Base-by-base conservation (phyloP, 2,113 vertebrate species). In the Cyanistes caeruleus region DNA sequence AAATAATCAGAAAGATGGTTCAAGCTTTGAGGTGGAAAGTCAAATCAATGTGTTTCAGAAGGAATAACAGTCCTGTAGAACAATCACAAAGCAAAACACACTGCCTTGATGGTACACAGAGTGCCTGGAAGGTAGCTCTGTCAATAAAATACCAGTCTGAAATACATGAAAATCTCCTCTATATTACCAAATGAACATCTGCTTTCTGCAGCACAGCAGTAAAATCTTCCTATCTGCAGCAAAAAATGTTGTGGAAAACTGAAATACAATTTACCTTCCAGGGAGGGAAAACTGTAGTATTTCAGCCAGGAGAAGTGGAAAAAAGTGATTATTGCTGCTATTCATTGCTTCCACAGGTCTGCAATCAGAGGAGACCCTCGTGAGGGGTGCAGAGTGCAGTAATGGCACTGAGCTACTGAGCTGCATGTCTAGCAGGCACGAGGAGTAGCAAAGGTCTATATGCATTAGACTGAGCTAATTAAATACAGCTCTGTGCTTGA, bases 401-500 rank as follows among this genome's bases (percentile, higher is more conserved):
- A 37, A n/a, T 0, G 0, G 41, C 69, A 33, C 52, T 6, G 24
- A 55, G 43, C 15, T 58, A 48, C 39, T 25, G 55, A 63, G 46
- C 46, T 28, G 15, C 1, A 1, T 2, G 64, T 21, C 84, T 60
- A 84, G 52, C 16, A 64, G 84, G 53, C 51, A 78, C 0, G 0
- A 87, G 37, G n/a, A 48, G 44, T 78, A 73, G 76, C 76, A 90
- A 93, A 95, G 73, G 67, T 84, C 79, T 81, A 68, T 43, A 59
- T 72, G 76, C 79, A 84, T 96, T 84, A 96, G 75, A 52, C 1
- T 90, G 88, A 95, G 74, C 82, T 96, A 60, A 94, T 96, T 96
- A 97, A 94, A 92, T 39, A 84, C 86, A 89, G 37, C 88, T 62
- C 80, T 68, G 11, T 80, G 43, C 68, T 86, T 95, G 76, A 68